phyloP scores from a whole-genome alignment of 2,797 vertebrate species.

The Centroberyx gerrardi region DNA sequence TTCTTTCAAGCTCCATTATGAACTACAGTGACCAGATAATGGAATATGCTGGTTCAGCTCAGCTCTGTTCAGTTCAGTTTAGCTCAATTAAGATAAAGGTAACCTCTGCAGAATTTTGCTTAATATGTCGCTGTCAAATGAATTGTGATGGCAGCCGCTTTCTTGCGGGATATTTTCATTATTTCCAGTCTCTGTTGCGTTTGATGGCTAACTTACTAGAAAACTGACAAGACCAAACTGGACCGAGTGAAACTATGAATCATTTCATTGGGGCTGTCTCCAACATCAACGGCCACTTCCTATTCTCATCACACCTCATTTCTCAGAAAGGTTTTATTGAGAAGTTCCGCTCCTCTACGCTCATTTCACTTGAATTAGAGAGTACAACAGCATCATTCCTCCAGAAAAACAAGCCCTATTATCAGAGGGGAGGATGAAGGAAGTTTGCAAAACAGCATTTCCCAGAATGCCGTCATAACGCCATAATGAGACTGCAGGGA shows the following conservation, averaged over 20 bases:
- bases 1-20: not conserved
- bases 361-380: constrained; percentile 32
- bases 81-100: not conserved
- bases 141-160: not conserved
- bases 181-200: not conserved
- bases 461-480: constrained; percentile 65
- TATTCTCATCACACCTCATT: not conserved
- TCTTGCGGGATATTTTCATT: not conserved
- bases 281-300: not conserved
- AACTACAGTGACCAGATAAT: not conserved
- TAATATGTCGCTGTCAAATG: not conserved
- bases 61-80: not conserved
- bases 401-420: constrained; percentile 85
- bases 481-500: constrained; percentile 74
- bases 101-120: not conserved
- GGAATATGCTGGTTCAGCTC: not conserved
- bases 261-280: not conserved
- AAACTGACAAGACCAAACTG: not conserved
- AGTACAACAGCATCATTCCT: constrained; percentile 53
- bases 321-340: constrained; percentile 28
- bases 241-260: not conserved
- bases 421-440: constrained; percentile 84
- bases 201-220: not conserved
- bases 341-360: not conserved
- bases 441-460: constrained; percentile 83